These are phyloP conservation scores for Melopsittacus undulatus DNA, from an alignment of 2,797 vertebrate genomes.

Conservation along the genomic window DNA sequence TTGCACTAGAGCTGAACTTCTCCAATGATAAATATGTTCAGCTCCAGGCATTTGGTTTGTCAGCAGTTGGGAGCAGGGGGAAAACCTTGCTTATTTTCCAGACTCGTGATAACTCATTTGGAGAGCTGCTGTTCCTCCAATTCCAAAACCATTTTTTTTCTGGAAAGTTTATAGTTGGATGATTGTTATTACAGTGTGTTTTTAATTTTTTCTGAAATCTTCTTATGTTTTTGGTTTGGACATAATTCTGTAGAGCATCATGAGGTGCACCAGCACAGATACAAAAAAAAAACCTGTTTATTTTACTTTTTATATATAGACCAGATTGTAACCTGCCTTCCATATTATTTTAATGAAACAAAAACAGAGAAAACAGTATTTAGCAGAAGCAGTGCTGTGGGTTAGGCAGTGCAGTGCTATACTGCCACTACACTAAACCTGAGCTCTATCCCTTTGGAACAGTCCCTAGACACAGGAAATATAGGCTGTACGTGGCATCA, in stretches of 20 bases:
- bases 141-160: neutral
- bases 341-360: neutral
- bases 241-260: neutral
- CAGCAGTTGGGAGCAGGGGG: neutral
- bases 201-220: neutral
- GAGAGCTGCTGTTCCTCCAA: neutral
- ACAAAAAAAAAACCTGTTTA: neutral
- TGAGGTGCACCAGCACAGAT: neutral
- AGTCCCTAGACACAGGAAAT: neutral
- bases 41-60: neutral
- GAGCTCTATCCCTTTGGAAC: neutral
- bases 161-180: neutral
- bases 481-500: fast-evolving
- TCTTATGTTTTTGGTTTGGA: neutral
- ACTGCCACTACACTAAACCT: neutral
- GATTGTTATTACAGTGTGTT: neutral
- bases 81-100: neutral
- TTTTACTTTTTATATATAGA: neutral
- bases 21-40: neutral
- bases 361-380: neutral
- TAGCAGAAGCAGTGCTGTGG: neutral
- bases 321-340: neutral
- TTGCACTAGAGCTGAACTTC: neutral
- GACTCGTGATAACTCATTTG: neutral
- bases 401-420: neutral